Base-by-base conservation (phyloP, 1,140 invertebrate genomes). In the Aphelenchoides besseyi region DNA sequence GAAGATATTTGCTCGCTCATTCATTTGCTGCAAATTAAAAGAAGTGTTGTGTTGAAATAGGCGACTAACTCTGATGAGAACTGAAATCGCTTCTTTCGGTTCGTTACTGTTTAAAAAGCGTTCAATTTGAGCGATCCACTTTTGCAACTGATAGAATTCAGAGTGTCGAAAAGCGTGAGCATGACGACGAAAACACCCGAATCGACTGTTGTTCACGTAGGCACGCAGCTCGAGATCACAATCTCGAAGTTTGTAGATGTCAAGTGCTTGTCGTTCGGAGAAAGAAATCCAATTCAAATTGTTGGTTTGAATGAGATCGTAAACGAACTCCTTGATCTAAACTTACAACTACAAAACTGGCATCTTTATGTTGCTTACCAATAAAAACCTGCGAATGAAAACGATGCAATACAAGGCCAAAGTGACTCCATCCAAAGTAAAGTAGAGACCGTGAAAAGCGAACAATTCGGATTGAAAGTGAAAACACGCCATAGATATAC, bases 91-190 rank as follows among this genome's bases (percentile, higher is more conserved):
- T 29, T 66, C 63, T 8, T 66, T 66, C 12, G 30, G 30, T n/a
- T 66, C 63, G 12, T 29, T 12, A 23, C n/a, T 23, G 29, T 30
- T 12, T 29, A 35, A 12, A 33, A 32, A 55, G 1, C 63, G 63
- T 66, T 66, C 63, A 23, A 66, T 36, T 8, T 66, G 63, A 16
- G 63, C 63, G 32, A 66, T 66, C 63, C 63, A 66, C 30, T 66
- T 66, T 66, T 66, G 63, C 16, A 66, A n/a, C 30, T 33, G 32
- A 8, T 66, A 66, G 29, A 36, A 66, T 53, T 66, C 63, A 1
- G 63, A 37, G 8, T 66, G 63, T 28, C 63, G 16, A 33, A 66
- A 33, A 12, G 63, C 63, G 36, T 37, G 36, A 37, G 30, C 30
- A 53, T 66, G 63, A 2, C 63, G 1, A 29, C 32, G 30, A 30